Conservation (phyloP, 2,797 vertebrate genomes). For the Ctenochaetus hawaiiensis region DNA sequence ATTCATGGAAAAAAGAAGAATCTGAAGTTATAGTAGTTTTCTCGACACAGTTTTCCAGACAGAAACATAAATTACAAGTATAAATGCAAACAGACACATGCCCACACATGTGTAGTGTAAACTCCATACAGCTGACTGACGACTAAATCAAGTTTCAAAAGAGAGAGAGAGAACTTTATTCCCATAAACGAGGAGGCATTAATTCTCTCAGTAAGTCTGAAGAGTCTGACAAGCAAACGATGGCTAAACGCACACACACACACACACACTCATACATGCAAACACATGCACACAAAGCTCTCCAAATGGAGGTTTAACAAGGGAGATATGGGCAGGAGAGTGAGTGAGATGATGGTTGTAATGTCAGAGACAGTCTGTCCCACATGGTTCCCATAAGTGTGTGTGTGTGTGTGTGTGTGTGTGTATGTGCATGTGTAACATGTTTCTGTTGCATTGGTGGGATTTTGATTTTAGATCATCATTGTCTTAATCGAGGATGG, state of each 20-base stretch:
- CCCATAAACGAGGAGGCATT: conserved; percentile 60
- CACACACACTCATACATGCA: conserved; percentile 33
- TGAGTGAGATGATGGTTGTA: conserved; percentile 74
- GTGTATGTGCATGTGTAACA: conserved; percentile 19
- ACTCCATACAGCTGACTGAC: conserved; percentile 62
- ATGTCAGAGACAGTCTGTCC: conserved; percentile 88
- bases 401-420: conserved; percentile 40
- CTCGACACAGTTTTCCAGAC: conserved; percentile 33
- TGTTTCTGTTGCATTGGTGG: conserved; percentile 61
- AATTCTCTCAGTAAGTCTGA: conserved; percentile 70
- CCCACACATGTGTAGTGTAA: conserved; percentile 53
- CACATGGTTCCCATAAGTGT: conserved; percentile 92
- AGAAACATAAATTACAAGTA: conserved; percentile 52
- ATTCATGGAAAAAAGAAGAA: background rate
- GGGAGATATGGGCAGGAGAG: conserved; percentile 62
- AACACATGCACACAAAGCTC: conserved; percentile 29
- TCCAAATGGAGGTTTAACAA: conserved; percentile 69
- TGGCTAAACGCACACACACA: conserved; percentile 25
- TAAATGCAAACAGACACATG: conserved; percentile 59
- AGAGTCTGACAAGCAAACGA: conserved; percentile 56
- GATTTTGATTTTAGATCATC: conserved; percentile 86
- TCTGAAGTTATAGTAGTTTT: conserved; percentile 11
- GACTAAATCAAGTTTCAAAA: conserved; percentile 70
- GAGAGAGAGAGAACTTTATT: conserved; percentile 60
- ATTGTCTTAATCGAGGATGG: conserved; percentile 75